Evolutionary conservation across 2,113 vertebrate species (phyloP).

Genomic region (Chaetodon auriga): DNA sequence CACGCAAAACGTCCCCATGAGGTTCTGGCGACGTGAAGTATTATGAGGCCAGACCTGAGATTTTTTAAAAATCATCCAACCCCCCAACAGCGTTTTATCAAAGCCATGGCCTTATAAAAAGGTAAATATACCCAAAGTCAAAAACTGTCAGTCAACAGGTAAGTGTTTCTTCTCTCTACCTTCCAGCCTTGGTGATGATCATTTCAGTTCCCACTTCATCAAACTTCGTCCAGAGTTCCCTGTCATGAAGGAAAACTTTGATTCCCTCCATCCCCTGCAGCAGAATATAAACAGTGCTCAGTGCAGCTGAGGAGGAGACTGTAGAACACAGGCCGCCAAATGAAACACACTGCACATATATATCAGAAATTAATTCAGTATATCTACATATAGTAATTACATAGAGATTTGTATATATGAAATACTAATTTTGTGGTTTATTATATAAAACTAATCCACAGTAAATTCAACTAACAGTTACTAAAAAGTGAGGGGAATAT

Average conservation of each 20-base stretch:
- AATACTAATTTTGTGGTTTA: background rate
- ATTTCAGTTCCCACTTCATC: slow-evolving; percentile 96
- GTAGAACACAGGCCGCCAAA: background rate
- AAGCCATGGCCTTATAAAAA: background rate
- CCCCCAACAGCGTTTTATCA: background rate
- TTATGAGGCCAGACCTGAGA: background rate
- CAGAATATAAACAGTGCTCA: slow-evolving; percentile 32
- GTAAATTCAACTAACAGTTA: background rate
- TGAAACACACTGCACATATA: background rate
- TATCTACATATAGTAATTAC: background rate
- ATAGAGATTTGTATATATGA: background rate
- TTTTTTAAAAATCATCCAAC: background rate
- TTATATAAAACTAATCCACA: background rate
- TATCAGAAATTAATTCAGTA: background rate
- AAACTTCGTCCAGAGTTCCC: slow-evolving; percentile 96
- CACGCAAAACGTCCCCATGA: slow-evolving; percentile 3
- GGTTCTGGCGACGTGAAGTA: background rate
- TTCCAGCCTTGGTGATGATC: slow-evolving; percentile 98
- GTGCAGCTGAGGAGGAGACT: background rate
- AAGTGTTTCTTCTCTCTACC: slow-evolving; percentile 81
- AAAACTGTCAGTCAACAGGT: too few relatives aligned
- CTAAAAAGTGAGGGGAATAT: background rate
- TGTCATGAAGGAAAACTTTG: slow-evolving; percentile 95
- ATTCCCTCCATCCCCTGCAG: slow-evolving; percentile 95
- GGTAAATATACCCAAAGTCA: background rate